Evolutionary conservation across 2,888 invertebrate genomes (phyloP).

Genomic region (Drosophila pseudotalamancana): DNA sequence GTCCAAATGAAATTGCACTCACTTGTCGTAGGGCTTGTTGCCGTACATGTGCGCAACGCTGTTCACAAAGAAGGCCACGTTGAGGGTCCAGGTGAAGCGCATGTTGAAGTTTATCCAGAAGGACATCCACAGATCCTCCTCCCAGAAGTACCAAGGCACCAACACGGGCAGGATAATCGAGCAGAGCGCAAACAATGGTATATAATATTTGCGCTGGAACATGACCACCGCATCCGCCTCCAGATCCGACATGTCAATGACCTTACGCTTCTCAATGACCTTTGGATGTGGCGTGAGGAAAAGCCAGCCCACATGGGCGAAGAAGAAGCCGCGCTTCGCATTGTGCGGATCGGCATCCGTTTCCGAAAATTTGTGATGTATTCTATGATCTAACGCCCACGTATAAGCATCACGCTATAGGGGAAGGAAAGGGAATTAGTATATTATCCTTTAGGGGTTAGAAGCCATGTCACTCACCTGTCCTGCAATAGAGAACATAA

Average conservation of each 20-base stretch:
- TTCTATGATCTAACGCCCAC: slow-evolving; percentile 94
- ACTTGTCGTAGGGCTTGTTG: slow-evolving; percentile 95
- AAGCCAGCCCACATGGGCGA: slow-evolving; percentile 97
- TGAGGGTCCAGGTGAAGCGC: slow-evolving; percentile 93
- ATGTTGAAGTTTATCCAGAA: slow-evolving; percentile 94
- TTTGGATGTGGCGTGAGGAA: slow-evolving; percentile 93
- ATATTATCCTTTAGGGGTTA: background rate
- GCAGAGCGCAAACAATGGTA: slow-evolving; percentile 89
- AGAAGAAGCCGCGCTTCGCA: slow-evolving; percentile 93
- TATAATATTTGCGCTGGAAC: slow-evolving; percentile 91
- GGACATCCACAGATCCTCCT: slow-evolving; percentile 90
- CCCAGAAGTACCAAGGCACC: slow-evolving; percentile 93
- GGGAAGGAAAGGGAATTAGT: background rate
- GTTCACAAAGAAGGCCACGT: slow-evolving; percentile 97
- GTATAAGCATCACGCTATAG: slow-evolving; percentile 91
- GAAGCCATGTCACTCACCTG: slow-evolving; percentile 86
- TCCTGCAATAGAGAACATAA: slow-evolving; percentile 91
- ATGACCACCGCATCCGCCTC: slow-evolving; percentile 90
- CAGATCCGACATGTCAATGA: slow-evolving; percentile 89
- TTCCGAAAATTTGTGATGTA: slow-evolving; percentile 95
- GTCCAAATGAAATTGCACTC: slow-evolving; percentile 63
- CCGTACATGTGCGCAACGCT: slow-evolving; percentile 97
- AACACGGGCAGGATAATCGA: slow-evolving; percentile 89
- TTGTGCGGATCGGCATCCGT: slow-evolving; percentile 91
- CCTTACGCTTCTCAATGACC: slow-evolving; percentile 88